Evolutionary conservation across 2,113 vertebrate species (phyloP), one percentile per base, ranked within the genome.

Genomic region (Pseudorhombus dupliciocellatus): DNA sequence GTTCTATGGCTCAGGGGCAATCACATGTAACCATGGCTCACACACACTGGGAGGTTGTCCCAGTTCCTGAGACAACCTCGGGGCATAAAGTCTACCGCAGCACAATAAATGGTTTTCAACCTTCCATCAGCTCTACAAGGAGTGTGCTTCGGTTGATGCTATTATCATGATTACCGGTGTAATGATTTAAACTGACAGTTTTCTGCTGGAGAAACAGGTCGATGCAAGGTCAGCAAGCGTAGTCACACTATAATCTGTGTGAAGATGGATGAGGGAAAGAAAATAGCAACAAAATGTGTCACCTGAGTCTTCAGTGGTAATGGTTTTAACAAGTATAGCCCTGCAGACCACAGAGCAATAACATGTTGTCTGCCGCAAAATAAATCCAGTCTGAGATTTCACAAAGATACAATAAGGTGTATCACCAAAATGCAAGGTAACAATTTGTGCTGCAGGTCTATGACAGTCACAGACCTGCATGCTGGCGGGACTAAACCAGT

Each of bases 11-110:
- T 75, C 2, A 1, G 30, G 66, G 76, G 54, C 72, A 65, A 70
- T 83, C 79, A 66, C 77, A 79, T 77, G 64, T 66, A 74, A 84
- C 68, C 46, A 0, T 52, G 9, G 60, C 59, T 72, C 73, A 78
- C 70, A 78, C 70, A 83, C 58, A 70, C 54, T 75, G 72, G 78
- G 78, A 87, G 34, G 58, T 40, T 73, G 84, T 87, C 89, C 87
- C 73, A 87, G 62, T 87, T 90, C 60, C 77, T 51, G 20, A 83
- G 74, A 79, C 26, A 48, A 83, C 60, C 68, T 16, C 6, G 2
- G 75, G 80, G 44, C 67, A 79, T 66, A 61, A 80, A 78, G 73
- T 51, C 64, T 34, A 28, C 55, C 64, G 70, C 14, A n/a, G 67
- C 21, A 65, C 28, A 85, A 73, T 44, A 52, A 79, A 74, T 15